Evolutionary conservation across 2,113 vertebrate species (phyloP).

Genomic region (Origma solitaria): DNA sequence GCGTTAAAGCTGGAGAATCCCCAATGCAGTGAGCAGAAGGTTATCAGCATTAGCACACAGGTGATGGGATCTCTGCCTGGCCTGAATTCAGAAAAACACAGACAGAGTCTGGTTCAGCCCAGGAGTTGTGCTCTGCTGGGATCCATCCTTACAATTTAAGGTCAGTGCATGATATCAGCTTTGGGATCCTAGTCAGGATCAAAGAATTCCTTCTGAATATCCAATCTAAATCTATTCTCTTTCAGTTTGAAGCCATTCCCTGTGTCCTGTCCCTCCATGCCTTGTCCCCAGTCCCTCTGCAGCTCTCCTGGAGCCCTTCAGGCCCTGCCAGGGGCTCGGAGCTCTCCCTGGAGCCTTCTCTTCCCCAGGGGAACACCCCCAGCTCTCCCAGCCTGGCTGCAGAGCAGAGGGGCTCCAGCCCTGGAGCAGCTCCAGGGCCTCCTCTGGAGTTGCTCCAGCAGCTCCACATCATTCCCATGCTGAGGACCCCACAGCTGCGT

Average conservation of each 20-base stretch:
- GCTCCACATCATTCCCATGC: accelerated
- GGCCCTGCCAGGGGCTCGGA: not conserved
- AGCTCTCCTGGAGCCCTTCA: not conserved
- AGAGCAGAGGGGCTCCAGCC: not conserved
- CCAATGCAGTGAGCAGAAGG: not conserved
- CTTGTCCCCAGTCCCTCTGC: not conserved
- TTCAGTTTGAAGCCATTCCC: not conserved
- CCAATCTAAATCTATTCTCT: not conserved
- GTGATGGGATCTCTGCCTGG: not conserved
- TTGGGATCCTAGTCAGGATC: not conserved
- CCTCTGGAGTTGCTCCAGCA: not conserved
- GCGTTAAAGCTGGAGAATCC: not conserved
- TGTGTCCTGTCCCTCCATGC: not conserved
- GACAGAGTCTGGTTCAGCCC: not conserved
- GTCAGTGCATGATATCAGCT: not conserved
- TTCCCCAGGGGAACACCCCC: accelerated
- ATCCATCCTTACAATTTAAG: not conserved
- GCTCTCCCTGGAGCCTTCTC: accelerated
- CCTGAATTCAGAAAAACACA: not conserved
- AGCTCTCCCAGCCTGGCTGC: not conserved
- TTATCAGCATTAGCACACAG: not conserved
- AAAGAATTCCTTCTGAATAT: not conserved
- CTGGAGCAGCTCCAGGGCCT: accelerated
- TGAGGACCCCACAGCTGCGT: not conserved
- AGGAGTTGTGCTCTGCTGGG: not conserved